A percentile compares a stretch with the other conserved stretches of the same genome.
Evolutionary conservation across 2,888 invertebrate genomes (phyloP).

Genomic region (Balanococcus diminutus): DNA sequence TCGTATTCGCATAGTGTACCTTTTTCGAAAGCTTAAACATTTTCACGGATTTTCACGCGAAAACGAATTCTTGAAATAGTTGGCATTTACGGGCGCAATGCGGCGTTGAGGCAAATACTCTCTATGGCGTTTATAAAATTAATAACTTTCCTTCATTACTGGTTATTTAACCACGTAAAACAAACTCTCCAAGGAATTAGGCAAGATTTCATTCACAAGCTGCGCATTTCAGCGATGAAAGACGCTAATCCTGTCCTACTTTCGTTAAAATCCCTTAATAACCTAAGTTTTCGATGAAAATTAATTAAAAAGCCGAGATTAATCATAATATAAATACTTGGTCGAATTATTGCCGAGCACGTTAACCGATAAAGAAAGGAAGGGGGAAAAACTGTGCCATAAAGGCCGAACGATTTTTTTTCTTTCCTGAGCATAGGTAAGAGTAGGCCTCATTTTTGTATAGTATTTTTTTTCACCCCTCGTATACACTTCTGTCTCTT

Average conservation of each 20-base stretch:
- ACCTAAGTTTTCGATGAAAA: conserved; percentile 14
- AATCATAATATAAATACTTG: conserved; percentile 13
- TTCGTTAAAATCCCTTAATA: conserved; percentile 7
- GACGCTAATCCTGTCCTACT: conserved; percentile 38
- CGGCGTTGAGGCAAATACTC: background rate
- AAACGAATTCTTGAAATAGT: background rate
- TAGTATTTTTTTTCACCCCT: background rate
- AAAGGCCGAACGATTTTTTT: background rate
- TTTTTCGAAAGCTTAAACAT: background rate
- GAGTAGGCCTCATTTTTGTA: background rate
- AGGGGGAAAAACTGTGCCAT: too few species aligned
- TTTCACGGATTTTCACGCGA: background rate
- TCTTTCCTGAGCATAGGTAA: too few species aligned
- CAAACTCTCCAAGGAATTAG: conserved; percentile 42
- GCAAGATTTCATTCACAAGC: conserved; percentile 40
- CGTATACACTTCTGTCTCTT: background rate
- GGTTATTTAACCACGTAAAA: conserved; percentile 38
- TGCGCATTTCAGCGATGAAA: conserved; percentile 14
- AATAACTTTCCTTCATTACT: conserved; percentile 38
- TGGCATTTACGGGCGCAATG: background rate
- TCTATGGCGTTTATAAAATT: background rate
- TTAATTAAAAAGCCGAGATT: conserved; percentile 35
- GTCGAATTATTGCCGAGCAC: conserved; percentile 16
- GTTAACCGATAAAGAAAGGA: too few species aligned
- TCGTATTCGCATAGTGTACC: too few species aligned